A percentile compares a stretch with the other conserved stretches of the same genome.
Conservation (phyloP, 1,140 invertebrate species). For the Physella acuta region DNA sequence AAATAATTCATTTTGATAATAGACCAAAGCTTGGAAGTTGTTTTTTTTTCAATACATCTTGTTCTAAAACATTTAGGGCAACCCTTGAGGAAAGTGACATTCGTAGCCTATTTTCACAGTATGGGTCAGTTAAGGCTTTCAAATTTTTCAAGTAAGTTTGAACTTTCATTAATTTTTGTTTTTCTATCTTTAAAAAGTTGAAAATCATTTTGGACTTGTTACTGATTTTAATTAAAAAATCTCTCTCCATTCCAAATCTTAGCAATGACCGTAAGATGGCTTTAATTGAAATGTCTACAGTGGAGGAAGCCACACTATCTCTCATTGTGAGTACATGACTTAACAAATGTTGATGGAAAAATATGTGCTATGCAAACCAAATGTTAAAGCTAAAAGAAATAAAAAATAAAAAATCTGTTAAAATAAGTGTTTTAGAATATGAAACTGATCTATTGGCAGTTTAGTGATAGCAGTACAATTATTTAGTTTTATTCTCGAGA, state of each 20-base stretch:
- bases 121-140: constrained; percentile 61
- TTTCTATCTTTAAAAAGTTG: not conserved
- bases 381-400: not conserved
- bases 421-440: too few species aligned
- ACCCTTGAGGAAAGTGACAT: constrained; percentile 50
- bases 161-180: constrained; percentile 27
- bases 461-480: too few species aligned
- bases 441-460: too few species aligned
- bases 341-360: too few species aligned
- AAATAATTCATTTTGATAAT: too few species aligned
- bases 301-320: constrained; percentile 93
- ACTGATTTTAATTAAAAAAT: not conserved
- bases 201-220: not conserved
- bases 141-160: constrained; percentile 66
- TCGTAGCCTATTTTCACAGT: constrained; percentile 53
- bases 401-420: not conserved
- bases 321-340: constrained; percentile 78
- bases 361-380: not conserved
- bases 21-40: too few species aligned
- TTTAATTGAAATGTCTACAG: constrained; percentile 87
- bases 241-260: too few species aligned
- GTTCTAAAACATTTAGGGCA: too few species aligned
- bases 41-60: not conserved
- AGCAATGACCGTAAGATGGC: constrained; percentile 99
- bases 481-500: too few species aligned